Percentiles rank a stretch among this genome's conserved stretches.
phyloP scores from a whole-genome alignment of 2,797 vertebrate species.

The Urosaurus nigricauda region DNA sequence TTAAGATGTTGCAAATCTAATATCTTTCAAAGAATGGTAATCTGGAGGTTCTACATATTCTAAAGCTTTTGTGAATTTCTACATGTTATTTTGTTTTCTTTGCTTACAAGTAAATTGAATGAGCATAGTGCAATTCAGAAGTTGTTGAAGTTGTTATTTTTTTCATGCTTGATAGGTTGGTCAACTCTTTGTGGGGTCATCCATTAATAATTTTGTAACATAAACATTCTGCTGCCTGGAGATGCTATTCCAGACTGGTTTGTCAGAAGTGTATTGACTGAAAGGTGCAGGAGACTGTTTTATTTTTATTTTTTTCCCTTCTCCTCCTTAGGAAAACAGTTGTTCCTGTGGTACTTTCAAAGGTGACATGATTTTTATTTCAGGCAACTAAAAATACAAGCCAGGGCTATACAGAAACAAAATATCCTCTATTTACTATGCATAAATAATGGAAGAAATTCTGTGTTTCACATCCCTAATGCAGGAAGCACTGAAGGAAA shows the following conservation, averaged over 20 bases:
- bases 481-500: conserved; percentile 96
- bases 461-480: conserved; percentile 51
- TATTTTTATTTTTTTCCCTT: neutral
- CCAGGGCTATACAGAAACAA: neutral
- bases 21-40: neutral
- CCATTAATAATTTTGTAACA: conserved; percentile 40
- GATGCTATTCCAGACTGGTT: conserved; percentile 15
- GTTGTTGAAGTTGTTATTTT: neutral
- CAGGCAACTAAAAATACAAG: conserved; percentile 2
- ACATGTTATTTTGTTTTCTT: neutral
- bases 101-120: conserved; percentile 20
- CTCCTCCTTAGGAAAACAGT: neutral
- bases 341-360: conserved; percentile 14
- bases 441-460: conserved; percentile 35
- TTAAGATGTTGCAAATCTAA: neutral
- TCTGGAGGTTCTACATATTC: neutral
- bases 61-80: conserved; percentile 12
- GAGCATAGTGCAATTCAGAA: conserved; percentile 14
- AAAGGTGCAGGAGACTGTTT: neutral
- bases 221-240: conserved; percentile 7
- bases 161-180: conserved; percentile 28
- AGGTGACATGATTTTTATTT: conserved; percentile 58
- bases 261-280: neutral
- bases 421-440: neutral
- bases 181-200: conserved; percentile 5